A percentile compares a stretch with the other conserved stretches of the same genome.
Evolutionary conservation across 2,113 vertebrate genomes (phyloP).

Genomic region (Calypte anna): DNA sequence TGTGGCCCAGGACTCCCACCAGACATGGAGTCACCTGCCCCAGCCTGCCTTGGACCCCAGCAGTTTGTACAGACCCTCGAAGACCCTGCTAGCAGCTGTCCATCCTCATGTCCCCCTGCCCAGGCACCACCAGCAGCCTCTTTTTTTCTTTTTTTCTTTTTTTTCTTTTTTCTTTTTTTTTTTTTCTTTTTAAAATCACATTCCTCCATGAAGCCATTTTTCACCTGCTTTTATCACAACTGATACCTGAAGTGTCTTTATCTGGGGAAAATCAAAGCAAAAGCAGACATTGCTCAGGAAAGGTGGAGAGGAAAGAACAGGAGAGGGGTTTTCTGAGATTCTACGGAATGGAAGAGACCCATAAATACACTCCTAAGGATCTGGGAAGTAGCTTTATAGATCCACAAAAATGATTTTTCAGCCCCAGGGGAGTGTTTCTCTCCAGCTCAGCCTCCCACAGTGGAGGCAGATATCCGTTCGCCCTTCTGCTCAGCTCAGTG

Average conservation of each 20-base stretch:
- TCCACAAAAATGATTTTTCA: not conserved
- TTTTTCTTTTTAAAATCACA: fast-evolving
- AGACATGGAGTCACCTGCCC: fast-evolving
- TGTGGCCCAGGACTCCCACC: not conserved
- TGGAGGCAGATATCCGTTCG: not conserved
- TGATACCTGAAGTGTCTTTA: not conserved
- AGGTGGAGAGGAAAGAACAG: not conserved
- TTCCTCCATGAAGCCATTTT: not conserved
- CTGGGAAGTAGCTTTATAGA: not conserved
- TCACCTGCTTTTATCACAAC: not conserved
- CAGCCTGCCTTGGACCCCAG: not conserved
- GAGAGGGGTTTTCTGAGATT: not conserved
- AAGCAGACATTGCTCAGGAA: not conserved
- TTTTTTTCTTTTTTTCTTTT: not conserved
- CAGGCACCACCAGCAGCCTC: not conserved
- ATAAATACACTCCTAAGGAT: not conserved
- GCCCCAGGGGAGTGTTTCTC: not conserved
- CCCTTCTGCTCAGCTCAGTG: fast-evolving
- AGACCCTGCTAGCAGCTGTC: not conserved
- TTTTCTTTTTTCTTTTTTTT: not conserved
- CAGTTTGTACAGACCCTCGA: not conserved
- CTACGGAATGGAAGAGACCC: not conserved
- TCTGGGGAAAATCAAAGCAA: not conserved
- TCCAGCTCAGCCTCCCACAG: not conserved
- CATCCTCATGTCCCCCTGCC: not conserved